Percentiles rank a stretch among this genome's conserved stretches.
Conservation (phyloP, 2,113 vertebrate genomes). For the Capreolus pygargus region DNA sequence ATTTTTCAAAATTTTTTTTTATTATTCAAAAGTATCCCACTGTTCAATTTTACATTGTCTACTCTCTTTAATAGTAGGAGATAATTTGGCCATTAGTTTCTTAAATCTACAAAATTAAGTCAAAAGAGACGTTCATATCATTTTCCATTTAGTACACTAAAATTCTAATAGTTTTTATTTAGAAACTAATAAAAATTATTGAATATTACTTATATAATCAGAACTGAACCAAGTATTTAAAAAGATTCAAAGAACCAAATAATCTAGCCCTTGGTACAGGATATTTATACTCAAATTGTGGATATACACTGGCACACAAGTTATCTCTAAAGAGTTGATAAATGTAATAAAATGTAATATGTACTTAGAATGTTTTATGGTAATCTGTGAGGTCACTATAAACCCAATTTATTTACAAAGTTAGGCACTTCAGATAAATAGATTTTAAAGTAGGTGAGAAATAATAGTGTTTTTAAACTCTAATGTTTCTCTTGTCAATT, state of each 20-base stretch:
- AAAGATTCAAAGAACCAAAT: neutral
- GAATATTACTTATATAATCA: neutral
- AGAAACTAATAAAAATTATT: neutral
- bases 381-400: neutral
- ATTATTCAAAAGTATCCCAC: neutral
- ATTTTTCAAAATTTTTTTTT: neutral
- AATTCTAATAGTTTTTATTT: neutral
- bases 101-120: slow-evolving; percentile 35
- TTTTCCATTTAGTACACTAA: neutral
- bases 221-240: neutral
- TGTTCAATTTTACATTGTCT: neutral
- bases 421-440: neutral
- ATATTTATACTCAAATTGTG: neutral
- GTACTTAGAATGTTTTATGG: neutral
- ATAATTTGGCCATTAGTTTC: neutral
- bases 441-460: neutral
- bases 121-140: neutral
- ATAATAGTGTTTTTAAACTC: neutral
- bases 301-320: neutral
- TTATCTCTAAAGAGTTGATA: neutral
- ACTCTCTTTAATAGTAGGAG: neutral
- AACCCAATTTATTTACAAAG: neutral
- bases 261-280: neutral
- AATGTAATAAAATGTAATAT: neutral
- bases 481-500: neutral